Evolutionary conservation across 2,113 vertebrate species (phyloP).

Genomic region (Cyanocitta stelleri): DNA sequence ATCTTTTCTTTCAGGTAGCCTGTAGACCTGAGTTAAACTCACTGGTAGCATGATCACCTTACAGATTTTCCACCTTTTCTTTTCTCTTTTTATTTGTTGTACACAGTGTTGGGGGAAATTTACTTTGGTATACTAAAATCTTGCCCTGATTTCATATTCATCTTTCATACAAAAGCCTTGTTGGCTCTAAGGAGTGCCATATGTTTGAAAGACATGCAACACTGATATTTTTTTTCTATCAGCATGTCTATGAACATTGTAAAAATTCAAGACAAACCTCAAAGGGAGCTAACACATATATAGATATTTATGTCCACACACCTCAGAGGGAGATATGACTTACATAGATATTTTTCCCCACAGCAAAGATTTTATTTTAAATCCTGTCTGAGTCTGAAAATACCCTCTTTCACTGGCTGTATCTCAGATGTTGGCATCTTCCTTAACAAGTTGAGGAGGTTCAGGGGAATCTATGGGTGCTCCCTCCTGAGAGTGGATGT

Average conservation of each 20-base stretch:
- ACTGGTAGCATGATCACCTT: background rate
- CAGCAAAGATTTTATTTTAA: background rate
- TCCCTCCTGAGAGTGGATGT: background rate
- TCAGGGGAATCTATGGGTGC: background rate
- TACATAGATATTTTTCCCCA: background rate
- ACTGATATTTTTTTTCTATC: conserved; percentile 29
- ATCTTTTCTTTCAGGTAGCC: conserved; percentile 21
- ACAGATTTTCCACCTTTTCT: background rate
- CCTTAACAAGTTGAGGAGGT: background rate
- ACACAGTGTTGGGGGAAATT: background rate
- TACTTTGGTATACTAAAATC: conserved; percentile 1
- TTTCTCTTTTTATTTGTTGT: background rate
- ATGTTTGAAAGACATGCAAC: conserved; percentile 54
- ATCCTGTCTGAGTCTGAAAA: background rate
- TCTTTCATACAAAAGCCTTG: conserved; percentile 59
- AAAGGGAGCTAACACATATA: background rate
- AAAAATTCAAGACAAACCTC: conserved; percentile 26
- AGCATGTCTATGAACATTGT: conserved; percentile 13
- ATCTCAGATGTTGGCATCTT: background rate
- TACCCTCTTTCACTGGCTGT: background rate
- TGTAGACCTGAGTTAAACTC: background rate
- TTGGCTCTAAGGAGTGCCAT: conserved; percentile 60
- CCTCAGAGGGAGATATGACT: background rate
- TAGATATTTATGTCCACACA: background rate
- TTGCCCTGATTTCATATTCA: conserved; percentile 53